Conservation (phyloP, 1,140 invertebrate genomes). For the Pemphigus obesinymphae region DNA sequence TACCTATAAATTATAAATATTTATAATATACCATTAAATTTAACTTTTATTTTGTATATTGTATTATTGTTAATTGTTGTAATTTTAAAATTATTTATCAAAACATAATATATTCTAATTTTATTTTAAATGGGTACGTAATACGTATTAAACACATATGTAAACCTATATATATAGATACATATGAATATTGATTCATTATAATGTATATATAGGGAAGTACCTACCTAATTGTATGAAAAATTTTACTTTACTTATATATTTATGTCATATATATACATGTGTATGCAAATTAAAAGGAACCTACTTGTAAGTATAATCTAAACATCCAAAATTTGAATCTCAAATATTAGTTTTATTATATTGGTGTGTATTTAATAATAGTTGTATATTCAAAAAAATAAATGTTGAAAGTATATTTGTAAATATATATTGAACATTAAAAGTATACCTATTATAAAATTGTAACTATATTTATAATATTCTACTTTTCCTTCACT, state of each 20-base stretch:
- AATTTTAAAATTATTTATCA: slow-evolving; percentile 5
- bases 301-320: not conserved
- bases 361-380: not conserved
- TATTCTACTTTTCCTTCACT: not conserved
- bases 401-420: not conserved
- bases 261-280: too few species aligned
- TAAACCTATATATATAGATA: too few species aligned
- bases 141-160: too few species aligned
- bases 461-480: not conserved
- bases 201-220: too few species aligned
- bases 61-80: slow-evolving; percentile 3
- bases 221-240: too few species aligned
- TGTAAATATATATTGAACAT: not conserved
- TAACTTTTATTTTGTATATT: slow-evolving; percentile 1
- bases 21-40: too few species aligned
- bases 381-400: not conserved
- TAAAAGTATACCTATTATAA: not conserved
- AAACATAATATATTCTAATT: not conserved
- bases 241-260: too few species aligned
- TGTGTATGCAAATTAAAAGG: not conserved
- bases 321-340: not conserved
- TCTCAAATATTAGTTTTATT: not conserved
- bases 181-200: too few species aligned
- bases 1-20: not conserved
- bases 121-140: not conserved